Conservation (phyloP, 2,113 vertebrate genomes). For the Pteronura brasiliensis region DNA sequence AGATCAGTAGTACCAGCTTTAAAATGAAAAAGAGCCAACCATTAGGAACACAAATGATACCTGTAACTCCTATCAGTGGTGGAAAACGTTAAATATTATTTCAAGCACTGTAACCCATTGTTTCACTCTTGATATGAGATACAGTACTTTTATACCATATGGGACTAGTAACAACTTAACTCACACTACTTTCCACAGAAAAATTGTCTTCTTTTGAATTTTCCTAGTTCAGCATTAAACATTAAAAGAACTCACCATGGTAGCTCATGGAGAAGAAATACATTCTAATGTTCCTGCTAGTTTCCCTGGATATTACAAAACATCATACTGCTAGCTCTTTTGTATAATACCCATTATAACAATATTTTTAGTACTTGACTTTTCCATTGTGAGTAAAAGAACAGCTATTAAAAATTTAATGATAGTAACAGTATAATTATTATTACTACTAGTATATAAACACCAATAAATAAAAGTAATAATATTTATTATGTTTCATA, state of each 20-base stretch:
- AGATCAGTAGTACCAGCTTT: neutral
- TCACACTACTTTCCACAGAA: neutral
- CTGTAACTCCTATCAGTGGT: neutral
- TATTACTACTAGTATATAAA: neutral
- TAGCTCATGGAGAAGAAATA: neutral
- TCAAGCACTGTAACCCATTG: neutral
- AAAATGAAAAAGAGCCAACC: neutral
- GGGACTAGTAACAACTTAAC: neutral
- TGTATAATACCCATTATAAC: neutral
- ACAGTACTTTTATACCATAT: neutral
- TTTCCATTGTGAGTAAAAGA: neutral
- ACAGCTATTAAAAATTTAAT: neutral
- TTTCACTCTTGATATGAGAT: neutral
- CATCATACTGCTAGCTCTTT: neutral
- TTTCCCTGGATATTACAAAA: neutral
- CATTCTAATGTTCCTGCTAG: neutral
- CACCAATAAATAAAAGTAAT: neutral
- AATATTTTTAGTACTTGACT: neutral
- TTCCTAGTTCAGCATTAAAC: slow-evolving; percentile 1
- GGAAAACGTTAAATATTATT: neutral
- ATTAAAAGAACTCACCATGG: neutral
- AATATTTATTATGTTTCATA: neutral
- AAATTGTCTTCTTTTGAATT: neutral
- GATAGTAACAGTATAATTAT: neutral
- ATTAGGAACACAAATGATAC: neutral